A percentile compares a stretch with the other conserved stretches of the same genome.
These are phyloP conservation scores for Craseonycteris thonglongyai DNA, from an alignment of 2,113 vertebrate genomes.

Conservation along the genomic window DNA sequence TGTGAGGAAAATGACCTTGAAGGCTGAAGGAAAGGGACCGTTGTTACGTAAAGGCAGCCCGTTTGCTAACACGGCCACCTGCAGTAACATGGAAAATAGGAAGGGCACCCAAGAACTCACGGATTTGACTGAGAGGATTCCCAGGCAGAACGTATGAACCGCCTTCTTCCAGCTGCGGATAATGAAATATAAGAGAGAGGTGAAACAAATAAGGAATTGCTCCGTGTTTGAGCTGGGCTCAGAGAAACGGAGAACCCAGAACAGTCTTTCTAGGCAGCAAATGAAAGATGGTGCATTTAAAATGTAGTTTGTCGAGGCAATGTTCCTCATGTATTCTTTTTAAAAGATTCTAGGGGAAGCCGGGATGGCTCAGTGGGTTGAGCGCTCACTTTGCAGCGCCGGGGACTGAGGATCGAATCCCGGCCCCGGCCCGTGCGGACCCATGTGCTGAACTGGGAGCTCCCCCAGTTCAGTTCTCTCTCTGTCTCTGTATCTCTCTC, in stretches of 20 bases:
- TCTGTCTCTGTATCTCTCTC: too few species aligned
- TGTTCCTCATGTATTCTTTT: background rate
- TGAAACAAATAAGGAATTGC: background rate
- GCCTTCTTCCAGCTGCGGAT: background rate
- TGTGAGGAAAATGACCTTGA: background rate
- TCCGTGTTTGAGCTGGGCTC: background rate
- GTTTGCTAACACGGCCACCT: background rate
- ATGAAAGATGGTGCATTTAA: background rate
- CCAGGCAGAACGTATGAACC: background rate
- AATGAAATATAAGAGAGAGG: background rate
- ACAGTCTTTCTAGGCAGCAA: background rate
- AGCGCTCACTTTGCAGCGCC: too few species aligned
- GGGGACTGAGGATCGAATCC: too few species aligned
- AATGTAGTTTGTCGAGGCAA: background rate
- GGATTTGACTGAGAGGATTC: background rate
- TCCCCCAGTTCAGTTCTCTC: too few species aligned
- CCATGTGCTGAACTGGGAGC: too few species aligned
- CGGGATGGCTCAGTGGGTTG: too few species aligned
- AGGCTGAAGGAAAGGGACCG: background rate
- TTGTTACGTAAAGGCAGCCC: background rate
- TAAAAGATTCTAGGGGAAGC: too few species aligned
- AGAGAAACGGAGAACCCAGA: background rate
- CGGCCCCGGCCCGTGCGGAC: too few species aligned
- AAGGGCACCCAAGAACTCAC: background rate
- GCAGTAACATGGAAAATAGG: rapidly evolving